Percentiles rank a stretch among this genome's conserved stretches.
These are phyloP conservation scores for Macropis europaea DNA, from an alignment of 2,888 invertebrate genomes.

Conservation along the genomic window DNA sequence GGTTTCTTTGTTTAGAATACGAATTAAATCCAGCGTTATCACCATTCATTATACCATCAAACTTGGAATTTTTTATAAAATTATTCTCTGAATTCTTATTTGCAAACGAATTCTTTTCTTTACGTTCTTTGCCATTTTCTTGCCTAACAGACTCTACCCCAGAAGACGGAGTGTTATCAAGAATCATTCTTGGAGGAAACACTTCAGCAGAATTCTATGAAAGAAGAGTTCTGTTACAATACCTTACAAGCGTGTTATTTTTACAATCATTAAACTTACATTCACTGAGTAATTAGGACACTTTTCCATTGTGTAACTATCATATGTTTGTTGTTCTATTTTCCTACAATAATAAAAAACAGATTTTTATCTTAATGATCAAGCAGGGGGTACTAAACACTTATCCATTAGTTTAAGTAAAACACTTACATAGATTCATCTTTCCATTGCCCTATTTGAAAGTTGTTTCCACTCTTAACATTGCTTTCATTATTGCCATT, in stretches of 20 bases:
- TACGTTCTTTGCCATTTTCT: conserved; percentile 21
- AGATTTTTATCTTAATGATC: neutral
- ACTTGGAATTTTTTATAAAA: conserved; percentile 13
- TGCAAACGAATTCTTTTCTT: conserved; percentile 21
- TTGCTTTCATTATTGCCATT: conserved; percentile 55
- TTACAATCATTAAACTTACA: conserved; percentile 33
- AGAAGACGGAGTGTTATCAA: conserved; percentile 19
- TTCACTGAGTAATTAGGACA: conserved; percentile 15
- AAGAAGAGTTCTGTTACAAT: neutral
- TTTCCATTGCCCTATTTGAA: conserved; percentile 52
- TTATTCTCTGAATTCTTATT: conserved; percentile 12
- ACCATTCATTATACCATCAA: conserved; percentile 4
- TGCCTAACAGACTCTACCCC: neutral
- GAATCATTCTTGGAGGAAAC: neutral
- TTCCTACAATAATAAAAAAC: conserved; percentile 42
- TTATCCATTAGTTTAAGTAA: neutral
- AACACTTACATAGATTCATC: conserved; percentile 52
- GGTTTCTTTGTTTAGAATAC: conserved; percentile 21
- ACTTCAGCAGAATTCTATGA: conserved; percentile 27
- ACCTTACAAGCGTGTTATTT: neutral
- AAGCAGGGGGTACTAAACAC: too few relatives aligned
- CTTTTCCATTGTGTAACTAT: conserved; percentile 51
- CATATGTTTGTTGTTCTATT: conserved; percentile 30
- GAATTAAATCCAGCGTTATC: conserved; percentile 24
- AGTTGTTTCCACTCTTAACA: conserved; percentile 55